Conservation (phyloP, 2,888 invertebrate species). For the Meiosimyza decipiens region DNA sequence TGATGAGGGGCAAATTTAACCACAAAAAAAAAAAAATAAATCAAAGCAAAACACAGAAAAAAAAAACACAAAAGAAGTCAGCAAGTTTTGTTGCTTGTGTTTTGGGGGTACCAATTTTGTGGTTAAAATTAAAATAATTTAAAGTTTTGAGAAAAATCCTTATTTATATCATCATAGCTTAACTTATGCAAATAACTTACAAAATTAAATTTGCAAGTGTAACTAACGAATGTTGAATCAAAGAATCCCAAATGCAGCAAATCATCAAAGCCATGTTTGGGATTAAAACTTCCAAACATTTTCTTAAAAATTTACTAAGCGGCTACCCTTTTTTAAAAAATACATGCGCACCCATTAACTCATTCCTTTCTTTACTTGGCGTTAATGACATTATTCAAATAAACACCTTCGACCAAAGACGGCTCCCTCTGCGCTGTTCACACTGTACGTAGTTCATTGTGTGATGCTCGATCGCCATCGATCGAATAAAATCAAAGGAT, state of each 20-base stretch:
- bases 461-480: constrained; percentile 12
- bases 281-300: too few species aligned
- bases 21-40: constrained; percentile 10
- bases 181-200: too few species aligned
- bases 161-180: too few species aligned
- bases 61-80: not conserved
- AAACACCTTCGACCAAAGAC: constrained; percentile 20
- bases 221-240: too few species aligned
- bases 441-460: not conserved
- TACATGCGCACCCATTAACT: not conserved
- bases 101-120: too few species aligned
- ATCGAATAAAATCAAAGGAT: constrained; percentile 19
- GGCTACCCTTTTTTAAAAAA: not conserved
- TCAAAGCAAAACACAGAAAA: not conserved
- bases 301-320: too few species aligned
- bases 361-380: not conserved
- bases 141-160: too few species aligned
- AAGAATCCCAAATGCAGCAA: too few species aligned
- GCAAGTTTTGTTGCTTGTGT: too few species aligned
- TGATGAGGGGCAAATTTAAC: constrained; percentile 30
- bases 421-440: constrained; percentile 13
- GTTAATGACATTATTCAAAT: constrained; percentile 34
- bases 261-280: too few species aligned
- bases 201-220: too few species aligned
- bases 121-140: too few species aligned